Conservation (phyloP, 1,140 invertebrate genomes). For the Drosophila suzukii region DNA sequence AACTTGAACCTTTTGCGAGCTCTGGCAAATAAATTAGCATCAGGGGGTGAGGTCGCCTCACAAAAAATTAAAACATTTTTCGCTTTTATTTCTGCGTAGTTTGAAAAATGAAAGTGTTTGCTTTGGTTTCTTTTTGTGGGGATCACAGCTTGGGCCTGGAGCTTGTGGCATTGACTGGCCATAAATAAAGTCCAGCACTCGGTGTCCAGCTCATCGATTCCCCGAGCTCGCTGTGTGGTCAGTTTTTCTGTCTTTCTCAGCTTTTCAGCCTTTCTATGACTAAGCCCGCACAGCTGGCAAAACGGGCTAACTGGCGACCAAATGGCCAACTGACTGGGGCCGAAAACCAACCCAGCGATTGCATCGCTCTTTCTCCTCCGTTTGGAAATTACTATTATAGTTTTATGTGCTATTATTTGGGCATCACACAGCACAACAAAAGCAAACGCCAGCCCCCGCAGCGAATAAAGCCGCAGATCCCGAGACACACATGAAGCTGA, state of each 20-base stretch:
- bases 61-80: constrained; percentile 67
- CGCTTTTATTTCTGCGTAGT: constrained; percentile 39
- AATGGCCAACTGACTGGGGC: constrained; percentile 27
- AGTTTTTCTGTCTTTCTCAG: constrained; percentile 19
- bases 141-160: constrained; percentile 36
- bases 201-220: constrained; percentile 68
- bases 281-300: constrained; percentile 74
- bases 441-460: constrained; percentile 73
- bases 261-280: constrained; percentile 69
- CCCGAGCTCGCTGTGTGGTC: constrained; percentile 69
- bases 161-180: constrained; percentile 78
- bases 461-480: constrained; percentile 53
- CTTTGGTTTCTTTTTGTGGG: constrained; percentile 62
- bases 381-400: constrained; percentile 83
- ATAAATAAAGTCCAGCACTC: constrained; percentile 65
- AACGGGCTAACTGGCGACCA: constrained; percentile 14
- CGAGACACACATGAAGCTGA: constrained; percentile 66
- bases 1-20: constrained; percentile 71
- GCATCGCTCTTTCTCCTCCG: constrained; percentile 79
- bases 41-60: constrained; percentile 72
- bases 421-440: constrained; percentile 60
- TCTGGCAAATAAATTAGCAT: constrained; percentile 79
- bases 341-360: constrained; percentile 48
- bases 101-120: constrained; percentile 80
- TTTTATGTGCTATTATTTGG: constrained; percentile 83